Conservation (phyloP, 2,888 invertebrate species). For the Teinopalpus imperialis region DNA sequence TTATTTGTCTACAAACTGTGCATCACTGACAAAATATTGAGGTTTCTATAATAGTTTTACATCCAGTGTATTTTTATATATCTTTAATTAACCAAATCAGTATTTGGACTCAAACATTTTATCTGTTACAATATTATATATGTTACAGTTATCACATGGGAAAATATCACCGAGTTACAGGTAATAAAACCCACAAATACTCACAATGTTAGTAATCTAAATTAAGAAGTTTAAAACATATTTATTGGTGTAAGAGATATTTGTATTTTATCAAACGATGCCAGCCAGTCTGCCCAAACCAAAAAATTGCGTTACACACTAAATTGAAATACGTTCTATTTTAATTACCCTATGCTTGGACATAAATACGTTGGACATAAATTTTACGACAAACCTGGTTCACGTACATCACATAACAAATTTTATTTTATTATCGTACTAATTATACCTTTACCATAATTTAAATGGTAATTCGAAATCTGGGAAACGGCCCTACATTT, state of each 20-base stretch:
- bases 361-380: constrained; percentile 23
- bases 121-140: too few relatives aligned
- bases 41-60: too few relatives aligned
- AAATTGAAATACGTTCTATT: constrained; percentile 22
- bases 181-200: constrained; percentile 3
- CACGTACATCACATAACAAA: constrained; percentile 25
- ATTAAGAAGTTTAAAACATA: constrained; percentile 9
- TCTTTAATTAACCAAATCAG: too few relatives aligned
- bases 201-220: constrained; percentile 9
- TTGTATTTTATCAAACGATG: constrained; percentile 13
- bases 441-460: constrained; percentile 26
- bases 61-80: too few relatives aligned
- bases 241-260: constrained; percentile 6
- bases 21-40: too few relatives aligned
- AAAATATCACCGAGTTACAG: constrained; percentile 20
- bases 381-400: constrained; percentile 23
- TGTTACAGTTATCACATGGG: too few relatives aligned
- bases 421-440: constrained; percentile 28
- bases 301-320: constrained; percentile 16
- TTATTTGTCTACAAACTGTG: too few relatives aligned
- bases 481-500: constrained; percentile 26
- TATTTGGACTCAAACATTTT: too few relatives aligned
- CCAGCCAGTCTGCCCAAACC: constrained; percentile 9
- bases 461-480: constrained; percentile 27
- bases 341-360: constrained; percentile 24